Percentiles rank a stretch among this genome's conserved stretches.
Evolutionary conservation across 2,888 invertebrate species (phyloP).

Genomic region (Tyria jacobaeae): DNA sequence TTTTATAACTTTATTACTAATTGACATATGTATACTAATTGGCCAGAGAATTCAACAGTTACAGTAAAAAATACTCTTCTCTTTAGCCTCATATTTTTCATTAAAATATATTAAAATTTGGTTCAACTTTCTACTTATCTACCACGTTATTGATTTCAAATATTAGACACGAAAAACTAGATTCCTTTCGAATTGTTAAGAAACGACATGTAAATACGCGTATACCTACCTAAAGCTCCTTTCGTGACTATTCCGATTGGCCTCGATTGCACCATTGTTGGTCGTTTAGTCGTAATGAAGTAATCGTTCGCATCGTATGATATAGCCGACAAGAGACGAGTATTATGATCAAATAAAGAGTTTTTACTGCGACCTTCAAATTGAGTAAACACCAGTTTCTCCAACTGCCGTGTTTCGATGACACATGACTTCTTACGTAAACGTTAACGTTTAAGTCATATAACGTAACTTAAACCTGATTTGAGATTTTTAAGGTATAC

Average conservation of each 20-base stretch:
- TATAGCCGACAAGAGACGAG: constrained; percentile 20
- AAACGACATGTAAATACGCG: not conserved
- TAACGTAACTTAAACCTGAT: constrained; percentile 1
- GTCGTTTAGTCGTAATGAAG: constrained; percentile 57
- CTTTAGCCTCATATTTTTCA: no score
- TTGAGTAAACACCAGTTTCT: constrained; percentile 36
- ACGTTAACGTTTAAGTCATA: constrained; percentile 8
- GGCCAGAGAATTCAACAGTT: no score
- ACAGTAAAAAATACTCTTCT: no score
- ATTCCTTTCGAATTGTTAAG: not conserved
- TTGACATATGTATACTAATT: no score
- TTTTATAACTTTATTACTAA: no score
- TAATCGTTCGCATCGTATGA: constrained; percentile 50
- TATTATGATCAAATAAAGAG: constrained; percentile 36
- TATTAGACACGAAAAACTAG: no score
- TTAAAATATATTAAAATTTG: no score
- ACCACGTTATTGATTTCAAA: no score
- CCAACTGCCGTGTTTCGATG: constrained; percentile 12
- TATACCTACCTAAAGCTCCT: constrained; percentile 29
- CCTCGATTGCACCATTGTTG: constrained; percentile 46
- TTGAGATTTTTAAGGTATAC: not conserved
- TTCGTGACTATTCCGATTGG: constrained; percentile 43
- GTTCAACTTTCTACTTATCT: no score
- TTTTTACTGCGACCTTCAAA: constrained; percentile 32
- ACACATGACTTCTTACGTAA: constrained; percentile 33